Evolutionary conservation across 2,113 vertebrate species (phyloP).

Genomic region (Chionis minor): DNA sequence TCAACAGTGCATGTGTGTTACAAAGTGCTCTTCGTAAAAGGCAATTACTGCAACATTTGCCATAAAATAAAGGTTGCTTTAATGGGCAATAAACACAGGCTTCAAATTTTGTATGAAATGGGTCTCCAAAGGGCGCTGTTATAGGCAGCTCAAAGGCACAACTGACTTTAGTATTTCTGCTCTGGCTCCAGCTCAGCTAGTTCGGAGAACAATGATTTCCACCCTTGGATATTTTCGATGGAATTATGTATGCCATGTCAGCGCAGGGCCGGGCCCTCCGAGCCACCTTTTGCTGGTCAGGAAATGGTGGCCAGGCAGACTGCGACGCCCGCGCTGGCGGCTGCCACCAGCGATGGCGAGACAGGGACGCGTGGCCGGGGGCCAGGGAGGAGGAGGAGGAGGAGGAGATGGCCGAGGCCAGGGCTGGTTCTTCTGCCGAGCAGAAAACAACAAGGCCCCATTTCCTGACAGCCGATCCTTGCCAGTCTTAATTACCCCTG

Average conservation of each 20-base stretch:
- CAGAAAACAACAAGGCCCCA: background rate
- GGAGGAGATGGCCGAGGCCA: background rate
- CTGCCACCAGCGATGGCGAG: background rate
- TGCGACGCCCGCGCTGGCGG: background rate
- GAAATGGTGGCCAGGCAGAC: conserved; percentile 31
- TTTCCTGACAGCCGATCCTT: conserved; percentile 9
- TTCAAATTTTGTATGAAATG: conserved; percentile 89
- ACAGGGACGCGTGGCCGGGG: background rate
- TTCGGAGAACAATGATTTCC: conserved; percentile 81
- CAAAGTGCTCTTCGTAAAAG: conserved; percentile 91
- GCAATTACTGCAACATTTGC: conserved; percentile 94
- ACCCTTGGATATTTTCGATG: conserved; percentile 76
- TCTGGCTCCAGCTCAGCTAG: conserved; percentile 77
- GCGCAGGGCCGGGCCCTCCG: conserved; percentile 7
- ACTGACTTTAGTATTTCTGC: conserved; percentile 79
- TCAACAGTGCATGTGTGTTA: conserved; percentile 89
- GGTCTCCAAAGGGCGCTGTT: conserved; percentile 85
- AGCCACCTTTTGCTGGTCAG: conserved; percentile 56
- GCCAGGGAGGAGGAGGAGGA: background rate
- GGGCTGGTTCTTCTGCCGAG: background rate
- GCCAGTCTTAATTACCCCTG: conserved; percentile 1
- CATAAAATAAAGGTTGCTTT: conserved; percentile 95
- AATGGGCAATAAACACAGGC: conserved; percentile 94
- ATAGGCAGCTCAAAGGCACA: conserved; percentile 84
- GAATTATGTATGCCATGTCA: conserved; percentile 73